phyloP scores from a whole-genome alignment of 1,140 invertebrate species.

The Lanistes nyassanus region DNA sequence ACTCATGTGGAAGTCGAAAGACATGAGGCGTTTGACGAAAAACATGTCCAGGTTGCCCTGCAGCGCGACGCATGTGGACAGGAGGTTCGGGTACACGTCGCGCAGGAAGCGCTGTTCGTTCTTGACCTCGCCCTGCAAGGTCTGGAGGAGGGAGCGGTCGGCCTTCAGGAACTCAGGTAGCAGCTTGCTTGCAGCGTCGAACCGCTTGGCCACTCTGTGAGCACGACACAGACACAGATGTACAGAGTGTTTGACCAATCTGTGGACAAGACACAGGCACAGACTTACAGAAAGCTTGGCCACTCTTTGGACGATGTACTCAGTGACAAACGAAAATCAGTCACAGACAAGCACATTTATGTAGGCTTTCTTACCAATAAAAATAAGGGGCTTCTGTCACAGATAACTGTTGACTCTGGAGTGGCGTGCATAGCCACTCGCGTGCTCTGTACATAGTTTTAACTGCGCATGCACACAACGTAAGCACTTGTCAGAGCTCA shows the following conservation, averaged over 20 bases:
- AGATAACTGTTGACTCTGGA: too few relatives aligned
- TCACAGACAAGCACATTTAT: too few relatives aligned
- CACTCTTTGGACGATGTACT: too few relatives aligned
- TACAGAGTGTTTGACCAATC: neutral
- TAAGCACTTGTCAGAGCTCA: too few relatives aligned
- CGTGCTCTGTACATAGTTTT: too few relatives aligned
- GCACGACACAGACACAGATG: neutral
- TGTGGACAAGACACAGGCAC: neutral
- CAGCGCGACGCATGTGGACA: conserved; percentile 27
- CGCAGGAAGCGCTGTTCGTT: conserved; percentile 39
- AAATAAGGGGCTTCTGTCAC: too few relatives aligned
- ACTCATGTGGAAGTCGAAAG: conserved; percentile 42
- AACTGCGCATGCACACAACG: too few relatives aligned
- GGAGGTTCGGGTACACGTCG: conserved; percentile 42
- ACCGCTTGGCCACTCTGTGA: conserved; percentile 21
- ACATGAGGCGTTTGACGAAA: conserved; percentile 50
- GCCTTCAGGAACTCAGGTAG: conserved; percentile 54
- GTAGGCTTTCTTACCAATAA: too few relatives aligned
- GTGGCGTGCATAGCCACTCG: too few relatives aligned
- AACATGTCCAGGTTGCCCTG: conserved; percentile 54
- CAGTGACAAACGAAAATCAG: too few relatives aligned
- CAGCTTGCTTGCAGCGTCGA: conserved; percentile 23
- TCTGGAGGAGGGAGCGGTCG: conserved; percentile 45
- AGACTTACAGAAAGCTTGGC: too few relatives aligned
- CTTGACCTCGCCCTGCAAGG: conserved; percentile 35